Evolutionary conservation across 2,113 vertebrate genomes (phyloP), one percentile per base, ranked within the genome.

Genomic region (Pionites leucogaster): DNA sequence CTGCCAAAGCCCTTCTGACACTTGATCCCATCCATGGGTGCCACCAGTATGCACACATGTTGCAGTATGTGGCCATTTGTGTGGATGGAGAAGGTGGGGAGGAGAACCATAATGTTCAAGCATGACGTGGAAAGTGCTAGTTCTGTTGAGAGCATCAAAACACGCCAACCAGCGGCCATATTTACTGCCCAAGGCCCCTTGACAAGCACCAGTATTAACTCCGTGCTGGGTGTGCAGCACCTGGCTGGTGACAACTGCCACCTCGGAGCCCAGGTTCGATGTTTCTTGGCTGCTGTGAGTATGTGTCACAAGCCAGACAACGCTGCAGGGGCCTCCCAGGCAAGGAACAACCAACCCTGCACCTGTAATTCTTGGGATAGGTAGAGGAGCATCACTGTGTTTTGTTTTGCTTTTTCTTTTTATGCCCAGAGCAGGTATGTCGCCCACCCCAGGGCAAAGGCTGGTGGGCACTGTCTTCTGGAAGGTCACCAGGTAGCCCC

Each of bases 401-500:
- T 75, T 64, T 75, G 22, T 37, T 90, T 89, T 42, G 9, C 17
- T 76, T 90, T 95, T 65, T 12, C 13, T 67, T 64, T 55, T 76
- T 86, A 59, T 64, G 44, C 55, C 50, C 55, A 50, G 24, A 88
- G 53, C 50, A 84, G 55, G 39, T 29, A 74, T 37, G 31, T 91
- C 0, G 0, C 10, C 80, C 31, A 63, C 80, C 28, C 60, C 49
- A 69, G 50, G 64, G 81, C 70, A 89, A 91, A 71, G 67, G 44
- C 78, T 80, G 82, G 46, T 86, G 47, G 72, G 29, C 65, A 31
- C 28, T 60, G 29, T 69, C 78, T 89, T 89, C 94, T 95, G 89
- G 84, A 96, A 95, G 94, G 95, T 95, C 93, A 97, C 76, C 82
- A 93, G 63, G 63, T 64, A 92, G 49, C 76, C 53, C 33, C 53